Conservation (phyloP, 2,113 vertebrate species). For the Oreochromis aureus region DNA sequence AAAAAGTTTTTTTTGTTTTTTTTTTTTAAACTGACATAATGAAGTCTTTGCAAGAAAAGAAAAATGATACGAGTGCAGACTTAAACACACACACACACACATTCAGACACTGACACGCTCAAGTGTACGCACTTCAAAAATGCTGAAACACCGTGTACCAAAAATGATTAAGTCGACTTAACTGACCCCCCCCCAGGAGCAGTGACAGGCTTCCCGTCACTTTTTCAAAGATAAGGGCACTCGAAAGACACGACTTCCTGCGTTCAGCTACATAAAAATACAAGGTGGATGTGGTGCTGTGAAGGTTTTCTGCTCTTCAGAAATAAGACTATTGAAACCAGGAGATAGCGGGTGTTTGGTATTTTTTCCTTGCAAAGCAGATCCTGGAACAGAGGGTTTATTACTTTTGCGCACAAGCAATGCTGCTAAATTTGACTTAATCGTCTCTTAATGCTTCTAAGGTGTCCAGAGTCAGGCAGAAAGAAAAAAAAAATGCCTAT, state of each 20-base stretch:
- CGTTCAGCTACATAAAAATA: conserved; percentile 13
- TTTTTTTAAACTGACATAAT: conserved; percentile 7
- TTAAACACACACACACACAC: background rate
- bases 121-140: conserved; percentile 10
- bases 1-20: background rate
- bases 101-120: conserved; percentile 25
- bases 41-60: conserved; percentile 30
- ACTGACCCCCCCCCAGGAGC: background rate
- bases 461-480: background rate
- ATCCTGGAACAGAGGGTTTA: conserved; percentile 25
- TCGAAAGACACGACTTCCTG: background rate
- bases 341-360: background rate
- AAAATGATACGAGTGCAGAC: conserved; percentile 35
- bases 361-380: background rate
- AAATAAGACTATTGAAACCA: conserved; percentile 3
- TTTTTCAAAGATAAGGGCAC: background rate
- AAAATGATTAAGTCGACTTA: conserved; percentile 6
- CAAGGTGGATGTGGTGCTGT: background rate
- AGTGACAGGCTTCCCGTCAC: background rate
- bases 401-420: background rate
- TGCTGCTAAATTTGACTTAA: background rate
- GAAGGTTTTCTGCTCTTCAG: background rate
- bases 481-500: background rate
- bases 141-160: conserved; percentile 26
- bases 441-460: background rate